These are phyloP conservation scores for Dolichoris vasculosae DNA, from an alignment of 1,140 invertebrate genomes.

Conservation along the genomic window DNA sequence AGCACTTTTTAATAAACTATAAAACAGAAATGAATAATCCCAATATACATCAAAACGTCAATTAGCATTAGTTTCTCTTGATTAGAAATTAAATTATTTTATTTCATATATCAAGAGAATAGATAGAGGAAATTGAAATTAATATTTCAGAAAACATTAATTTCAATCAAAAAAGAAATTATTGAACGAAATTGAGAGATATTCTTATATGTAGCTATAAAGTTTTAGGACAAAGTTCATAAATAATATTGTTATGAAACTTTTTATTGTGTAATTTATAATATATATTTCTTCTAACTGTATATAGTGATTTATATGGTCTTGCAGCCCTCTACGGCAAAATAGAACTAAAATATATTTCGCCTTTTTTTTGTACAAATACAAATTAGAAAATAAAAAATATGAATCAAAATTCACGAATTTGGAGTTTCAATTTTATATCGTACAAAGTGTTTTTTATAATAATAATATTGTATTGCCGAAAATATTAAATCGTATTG, in stretches of 20 bases:
- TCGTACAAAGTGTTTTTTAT: background rate
- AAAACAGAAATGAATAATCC: slow-evolving; percentile 11
- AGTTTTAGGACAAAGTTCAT: slow-evolving; percentile 23
- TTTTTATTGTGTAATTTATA: slow-evolving; percentile 1
- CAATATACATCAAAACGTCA: slow-evolving; percentile 14
- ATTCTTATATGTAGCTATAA: slow-evolving; percentile 1
- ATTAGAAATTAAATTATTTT: slow-evolving; percentile 22
- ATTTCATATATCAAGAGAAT: background rate
- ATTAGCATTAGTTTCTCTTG: slow-evolving; percentile 20
- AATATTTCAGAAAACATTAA: slow-evolving; percentile 27
- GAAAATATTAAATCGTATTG: background rate
- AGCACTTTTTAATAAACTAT: slow-evolving; percentile 22
- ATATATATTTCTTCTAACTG: background rate
- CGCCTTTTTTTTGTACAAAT: background rate
- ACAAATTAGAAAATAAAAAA: background rate
- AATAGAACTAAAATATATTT: background rate
- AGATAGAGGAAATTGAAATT: slow-evolving; percentile 21
- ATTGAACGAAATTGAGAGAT: slow-evolving; percentile 21
- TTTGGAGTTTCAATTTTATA: background rate
- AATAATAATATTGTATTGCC: background rate
- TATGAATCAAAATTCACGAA: background rate
- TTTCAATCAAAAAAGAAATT: slow-evolving; percentile 4
- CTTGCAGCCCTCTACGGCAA: background rate
- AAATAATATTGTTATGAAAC: background rate
- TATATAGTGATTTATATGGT: background rate